Evolutionary conservation across 2,797 vertebrate species (phyloP), one percentile per base, ranked within the genome.

Genomic region (Hydrophis major): DNA sequence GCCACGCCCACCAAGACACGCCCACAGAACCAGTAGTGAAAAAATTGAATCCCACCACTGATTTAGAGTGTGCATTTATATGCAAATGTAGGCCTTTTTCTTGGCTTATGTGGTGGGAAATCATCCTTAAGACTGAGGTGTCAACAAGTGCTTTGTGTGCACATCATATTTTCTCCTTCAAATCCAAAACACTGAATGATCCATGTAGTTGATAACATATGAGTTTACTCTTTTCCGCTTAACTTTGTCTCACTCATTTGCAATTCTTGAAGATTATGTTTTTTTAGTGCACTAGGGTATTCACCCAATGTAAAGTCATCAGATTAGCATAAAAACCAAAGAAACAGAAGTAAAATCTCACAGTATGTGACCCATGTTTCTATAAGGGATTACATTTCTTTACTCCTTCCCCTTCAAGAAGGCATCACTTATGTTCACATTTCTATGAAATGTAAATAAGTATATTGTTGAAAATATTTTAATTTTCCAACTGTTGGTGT

Each of bases 401-500:
- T 60, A 91, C 3, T 92, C 78, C 60, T 60, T 47, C 86, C 32
- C 86, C 93, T 93, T 93, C 87, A n/a, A 55, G 74, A 27, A 90
- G 42, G 66, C 91, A 92, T 92, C 37, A 18, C 94, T 88, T 53
- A 27, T 1, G 1, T 5, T 93, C 14, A 94, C 86, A 66, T 47
- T 88, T 74, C 47, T 0, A 86, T 93, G 89, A 95, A 95, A 94
- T 95, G 32, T 95, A 96, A 95, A 94, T 90, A 95, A 94, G 96
- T 93, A 94, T 96, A 83, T 47, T 83, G 20, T 47, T 47, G 37
- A 94, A 96, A 96, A 97, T 89, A 94, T 94, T 94, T 94, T 96
- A 89, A 96, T 95, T 96, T 93, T 95, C 94, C 93, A 89, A 50
- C 93, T 95, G 96, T 91, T 94, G 95, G 60, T 94, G 89, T 66